Conservation (phyloP, 2,113 vertebrate species). For the Epinephelus lanceolatus region DNA sequence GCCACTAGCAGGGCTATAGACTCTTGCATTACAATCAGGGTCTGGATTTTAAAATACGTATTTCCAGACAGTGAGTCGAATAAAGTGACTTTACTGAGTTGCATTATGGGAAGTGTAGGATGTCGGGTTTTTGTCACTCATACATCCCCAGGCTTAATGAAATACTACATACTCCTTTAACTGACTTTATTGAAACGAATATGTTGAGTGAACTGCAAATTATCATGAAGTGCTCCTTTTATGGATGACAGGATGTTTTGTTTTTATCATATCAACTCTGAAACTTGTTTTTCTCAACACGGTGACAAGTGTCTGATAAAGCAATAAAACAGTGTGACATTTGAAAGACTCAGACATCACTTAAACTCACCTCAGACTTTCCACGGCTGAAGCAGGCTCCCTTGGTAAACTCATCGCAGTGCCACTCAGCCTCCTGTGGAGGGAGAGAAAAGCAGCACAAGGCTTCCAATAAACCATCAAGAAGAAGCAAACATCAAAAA, state of each 20-base stretch:
- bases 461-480: slow-evolving; percentile 49
- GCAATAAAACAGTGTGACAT: slow-evolving; percentile 34
- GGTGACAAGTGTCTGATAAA: slow-evolving; percentile 24
- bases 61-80: neutral
- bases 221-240: neutral
- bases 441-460: slow-evolving; percentile 57
- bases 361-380: slow-evolving; percentile 92
- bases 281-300: slow-evolving; percentile 1
- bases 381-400: slow-evolving; percentile 97
- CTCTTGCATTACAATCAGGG: neutral
- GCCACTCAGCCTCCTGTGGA: slow-evolving; percentile 93
- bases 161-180: neutral
- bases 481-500: slow-evolving; percentile 53
- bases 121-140: neutral
- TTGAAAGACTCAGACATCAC: slow-evolving; percentile 29
- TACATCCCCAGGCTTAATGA: neutral
- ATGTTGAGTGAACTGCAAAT: neutral
- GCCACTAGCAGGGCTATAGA: neutral
- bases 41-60: neutral
- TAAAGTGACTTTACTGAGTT: neutral
- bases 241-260: neutral
- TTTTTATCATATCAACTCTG: neutral
- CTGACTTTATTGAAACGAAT: neutral
- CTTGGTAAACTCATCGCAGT: slow-evolving; percentile 94
- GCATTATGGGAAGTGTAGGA: slow-evolving; percentile 2